Percentiles rank a stretch among this genome's conserved stretches.
These are phyloP conservation scores for Leucoraja ocellata DNA, from an alignment of 2,797 vertebrate species.

Conservation along the genomic window DNA sequence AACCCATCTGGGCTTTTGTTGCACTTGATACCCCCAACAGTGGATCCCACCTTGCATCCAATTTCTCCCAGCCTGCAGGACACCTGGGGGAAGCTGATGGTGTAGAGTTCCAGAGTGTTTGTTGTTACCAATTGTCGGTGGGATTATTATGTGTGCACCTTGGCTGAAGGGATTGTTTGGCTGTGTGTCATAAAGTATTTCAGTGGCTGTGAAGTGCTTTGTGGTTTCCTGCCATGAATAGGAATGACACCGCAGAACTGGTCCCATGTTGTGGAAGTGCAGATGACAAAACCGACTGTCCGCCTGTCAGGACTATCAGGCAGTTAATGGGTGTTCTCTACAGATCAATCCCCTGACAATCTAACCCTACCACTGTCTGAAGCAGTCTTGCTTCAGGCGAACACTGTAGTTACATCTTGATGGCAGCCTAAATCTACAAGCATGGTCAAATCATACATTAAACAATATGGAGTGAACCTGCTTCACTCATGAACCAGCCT, in stretches of 20 bases:
- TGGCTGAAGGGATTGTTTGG: no score
- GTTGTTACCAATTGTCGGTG: not conserved
- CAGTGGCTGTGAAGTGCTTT: no score
- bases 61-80: not conserved
- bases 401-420: not conserved
- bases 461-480: not conserved
- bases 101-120: not conserved
- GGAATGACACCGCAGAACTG: not conserved
- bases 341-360: no score
- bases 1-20: not conserved
- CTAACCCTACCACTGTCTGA: not conserved
- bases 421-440: no score
- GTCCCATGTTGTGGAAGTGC: not conserved
- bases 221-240: no score
- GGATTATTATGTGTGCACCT: no score
- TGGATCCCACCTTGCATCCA: not conserved
- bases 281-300: not conserved
- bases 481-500: not conserved
- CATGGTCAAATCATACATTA: not conserved
- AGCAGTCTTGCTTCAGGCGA: not conserved
- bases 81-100: not conserved
- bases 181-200: no score
- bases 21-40: not conserved
- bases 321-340: not conserved
- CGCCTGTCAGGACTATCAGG: not conserved